phyloP scores from a whole-genome alignment of 2,888 invertebrate species.

The Cosmia pyralina region DNA sequence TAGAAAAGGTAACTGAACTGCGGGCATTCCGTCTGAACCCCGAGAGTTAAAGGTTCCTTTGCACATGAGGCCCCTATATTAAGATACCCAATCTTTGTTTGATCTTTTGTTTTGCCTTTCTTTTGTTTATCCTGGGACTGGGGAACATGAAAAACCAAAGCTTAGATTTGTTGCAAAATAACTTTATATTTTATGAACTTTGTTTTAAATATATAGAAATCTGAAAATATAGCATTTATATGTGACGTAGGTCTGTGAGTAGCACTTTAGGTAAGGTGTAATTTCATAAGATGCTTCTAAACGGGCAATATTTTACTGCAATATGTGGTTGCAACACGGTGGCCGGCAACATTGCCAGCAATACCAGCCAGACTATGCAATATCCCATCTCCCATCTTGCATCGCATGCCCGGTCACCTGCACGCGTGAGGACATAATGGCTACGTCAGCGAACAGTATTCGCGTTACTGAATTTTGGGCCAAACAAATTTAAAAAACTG shows the following conservation, averaged over 20 bases:
- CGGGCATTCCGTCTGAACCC: constrained; percentile 1
- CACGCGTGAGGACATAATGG: no score
- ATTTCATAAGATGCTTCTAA: no score
- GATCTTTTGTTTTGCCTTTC: constrained; percentile 30
- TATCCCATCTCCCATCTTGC: no score
- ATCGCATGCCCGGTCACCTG: no score
- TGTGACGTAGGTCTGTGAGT: neutral
- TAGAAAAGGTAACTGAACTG: constrained; percentile 33
- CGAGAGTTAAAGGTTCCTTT: constrained; percentile 19
- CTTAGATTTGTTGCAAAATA: neutral
- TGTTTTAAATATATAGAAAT: neutral
- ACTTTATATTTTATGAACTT: neutral
- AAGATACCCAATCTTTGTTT: constrained; percentile 39
- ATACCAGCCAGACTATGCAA: no score
- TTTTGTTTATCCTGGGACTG: constrained; percentile 17
- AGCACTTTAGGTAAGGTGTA: neutral
- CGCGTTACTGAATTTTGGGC: no score
- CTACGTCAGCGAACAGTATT: no score
- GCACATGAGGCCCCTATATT: constrained; percentile 37
- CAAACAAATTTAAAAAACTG: no score
- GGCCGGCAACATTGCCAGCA: no score
- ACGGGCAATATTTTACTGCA: no score
- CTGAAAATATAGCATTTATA: neutral
- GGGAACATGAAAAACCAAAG: neutral
- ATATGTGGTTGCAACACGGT: no score